Conservation (phyloP, 2,888 invertebrate genomes). For the Agriotes lineatus region DNA sequence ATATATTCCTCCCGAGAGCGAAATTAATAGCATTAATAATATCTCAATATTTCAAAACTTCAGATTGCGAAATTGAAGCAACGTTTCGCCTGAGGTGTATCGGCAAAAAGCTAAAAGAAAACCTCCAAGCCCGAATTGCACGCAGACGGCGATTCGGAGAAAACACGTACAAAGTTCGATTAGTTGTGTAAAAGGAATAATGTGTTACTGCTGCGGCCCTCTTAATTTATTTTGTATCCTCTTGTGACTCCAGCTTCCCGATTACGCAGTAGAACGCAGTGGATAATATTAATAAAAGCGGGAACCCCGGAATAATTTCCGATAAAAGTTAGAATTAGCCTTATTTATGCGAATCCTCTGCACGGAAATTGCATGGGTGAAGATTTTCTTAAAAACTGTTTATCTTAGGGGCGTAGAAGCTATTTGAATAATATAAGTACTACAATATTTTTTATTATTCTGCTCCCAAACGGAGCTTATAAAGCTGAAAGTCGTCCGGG, state of each 20-base stretch:
- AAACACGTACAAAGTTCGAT: slow-evolving; percentile 33
- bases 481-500: slow-evolving; percentile 26
- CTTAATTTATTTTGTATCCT: slow-evolving; percentile 8
- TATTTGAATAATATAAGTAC: slow-evolving; percentile 24
- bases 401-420: not conserved
- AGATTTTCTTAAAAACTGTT: slow-evolving; percentile 16
- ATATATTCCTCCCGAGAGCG: too few relatives aligned
- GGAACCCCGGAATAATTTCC: not conserved
- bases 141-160: slow-evolving; percentile 22
- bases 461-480: slow-evolving; percentile 21
- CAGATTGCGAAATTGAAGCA: not conserved
- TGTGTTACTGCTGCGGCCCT: slow-evolving; percentile 15
- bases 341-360: not conserved
- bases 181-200: slow-evolving; percentile 35
- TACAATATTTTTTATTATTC: slow-evolving; percentile 25
- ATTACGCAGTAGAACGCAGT: too few relatives aligned
- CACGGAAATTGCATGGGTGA: not conserved
- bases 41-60: too few relatives aligned
- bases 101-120: not conserved
- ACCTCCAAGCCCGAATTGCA: slow-evolving; percentile 18
- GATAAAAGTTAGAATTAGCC: not conserved
- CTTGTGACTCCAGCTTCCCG: not conserved
- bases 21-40: too few relatives aligned
- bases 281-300: too few relatives aligned
- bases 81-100: not conserved